Evolutionary conservation across 1,140 invertebrate species (phyloP), one percentile per base, ranked within the genome.

Genomic region (Habropoda laboriosa): DNA sequence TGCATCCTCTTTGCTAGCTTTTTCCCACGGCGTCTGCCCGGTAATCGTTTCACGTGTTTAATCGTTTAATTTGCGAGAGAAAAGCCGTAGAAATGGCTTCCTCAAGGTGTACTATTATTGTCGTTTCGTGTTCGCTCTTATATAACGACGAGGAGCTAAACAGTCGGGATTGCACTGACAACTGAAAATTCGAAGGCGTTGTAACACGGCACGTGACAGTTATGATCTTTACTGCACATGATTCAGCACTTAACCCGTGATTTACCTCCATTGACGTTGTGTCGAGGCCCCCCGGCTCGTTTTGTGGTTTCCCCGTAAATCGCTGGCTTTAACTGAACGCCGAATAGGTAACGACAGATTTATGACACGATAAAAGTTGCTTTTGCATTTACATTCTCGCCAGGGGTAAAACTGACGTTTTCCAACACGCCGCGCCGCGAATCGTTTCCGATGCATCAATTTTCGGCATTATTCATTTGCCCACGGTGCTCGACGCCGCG

Each of bases 201-300:
- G 49, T 70, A 74, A 71, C n/a, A n/a, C 58, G 64, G 32, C 63
- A 53, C 45, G 10, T 27, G 79, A 80, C 47, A 70, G 47, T 63
- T 63, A 61, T 45, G 57, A 42, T 73, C 75, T 78, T 77, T 64
- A 53, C 51, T 53, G 75, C 42, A 60, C 55, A 66, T 8, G 55
- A 53, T 80, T 84, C 73, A 49, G 49, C 78, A 84, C 83, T 84
- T 76, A 80, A 72, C 53, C 60, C 60, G 66, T 76, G 83, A 85
- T 85, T 85, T 84, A 76, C 53, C 67, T 30, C 40, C 35, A 55
- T 68, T 40, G 73, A 61, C 58, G 63, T 63, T 38, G 55, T 18
- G 63, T 67, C 71, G 53, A n/a, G n/a, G 27, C 60, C 66, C 32
- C 61, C n/a, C n/a, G n/a, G n/a, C n/a, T 27, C 47, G 38, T 63